phyloP scores from a whole-genome alignment of 2,113 vertebrate genomes.

The Athene cunicularia region DNA sequence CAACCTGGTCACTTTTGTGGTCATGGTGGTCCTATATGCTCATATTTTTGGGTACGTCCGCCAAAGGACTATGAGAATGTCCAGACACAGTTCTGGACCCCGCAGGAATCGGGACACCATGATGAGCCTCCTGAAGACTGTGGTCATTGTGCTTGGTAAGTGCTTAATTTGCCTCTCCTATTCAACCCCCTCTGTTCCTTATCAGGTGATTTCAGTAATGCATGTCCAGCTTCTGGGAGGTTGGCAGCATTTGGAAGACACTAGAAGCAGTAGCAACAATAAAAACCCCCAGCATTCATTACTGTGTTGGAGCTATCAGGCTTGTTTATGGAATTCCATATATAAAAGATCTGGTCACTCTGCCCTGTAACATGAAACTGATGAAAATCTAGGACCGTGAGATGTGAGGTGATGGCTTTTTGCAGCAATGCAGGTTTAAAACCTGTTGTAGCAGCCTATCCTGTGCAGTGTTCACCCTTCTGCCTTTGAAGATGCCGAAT shows the following conservation, averaged over 20 bases:
- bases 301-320: not conserved
- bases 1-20: constrained; percentile 96
- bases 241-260: not conserved
- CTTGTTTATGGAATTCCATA: not conserved
- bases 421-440: not conserved
- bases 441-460: not conserved
- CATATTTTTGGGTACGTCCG: constrained; percentile 99
- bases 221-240: not conserved
- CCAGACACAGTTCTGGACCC: constrained; percentile 93
- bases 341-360: not conserved
- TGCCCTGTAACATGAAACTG: not conserved
- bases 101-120: constrained; percentile 96
- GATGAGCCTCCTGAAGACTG: constrained; percentile 99
- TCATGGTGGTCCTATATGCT: constrained; percentile 98
- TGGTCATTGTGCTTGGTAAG: constrained; percentile 97
- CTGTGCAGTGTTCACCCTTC: not conserved
- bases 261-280: not conserved
- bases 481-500: not conserved
- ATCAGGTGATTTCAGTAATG: not conserved
- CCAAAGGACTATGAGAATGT: constrained; percentile 99
- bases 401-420: accelerated
- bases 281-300: not conserved
- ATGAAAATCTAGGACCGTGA: not conserved
- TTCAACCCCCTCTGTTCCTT: not conserved
- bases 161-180: not conserved